These are phyloP conservation scores for Urocyon cinereoargenteus DNA, from an alignment of 2,797 vertebrate genomes.

Conservation along the genomic window DNA sequence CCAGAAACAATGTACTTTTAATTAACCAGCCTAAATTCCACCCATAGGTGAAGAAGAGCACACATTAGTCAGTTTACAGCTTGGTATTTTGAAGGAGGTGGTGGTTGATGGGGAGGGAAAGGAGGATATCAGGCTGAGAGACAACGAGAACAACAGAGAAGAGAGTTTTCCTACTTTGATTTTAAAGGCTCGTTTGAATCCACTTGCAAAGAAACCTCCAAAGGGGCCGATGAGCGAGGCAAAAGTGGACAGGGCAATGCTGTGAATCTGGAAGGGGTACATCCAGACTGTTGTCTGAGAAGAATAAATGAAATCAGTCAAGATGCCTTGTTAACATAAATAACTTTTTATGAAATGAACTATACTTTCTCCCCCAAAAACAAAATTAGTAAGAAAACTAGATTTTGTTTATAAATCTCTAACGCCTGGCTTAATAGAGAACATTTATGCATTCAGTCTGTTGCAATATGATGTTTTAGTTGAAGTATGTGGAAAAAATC, in stretches of 20 bases:
- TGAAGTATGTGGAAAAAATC: background rate
- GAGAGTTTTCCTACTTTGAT: constrained; percentile 92
- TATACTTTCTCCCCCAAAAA: background rate
- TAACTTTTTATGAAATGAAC: background rate
- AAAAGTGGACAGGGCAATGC: constrained; percentile 96
- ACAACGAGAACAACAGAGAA: background rate
- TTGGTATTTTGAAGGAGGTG: background rate
- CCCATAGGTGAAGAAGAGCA: background rate
- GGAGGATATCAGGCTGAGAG: background rate
- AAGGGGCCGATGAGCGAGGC: constrained; percentile 98
- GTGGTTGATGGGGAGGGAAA: background rate
- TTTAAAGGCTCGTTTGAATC: constrained; percentile 99
- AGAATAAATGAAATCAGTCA: background rate
- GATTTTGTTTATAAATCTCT: background rate
- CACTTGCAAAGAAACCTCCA: constrained; percentile 98
- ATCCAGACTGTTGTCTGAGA: constrained; percentile 94
- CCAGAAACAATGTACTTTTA: background rate
- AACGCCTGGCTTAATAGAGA: background rate
- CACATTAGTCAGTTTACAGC: background rate
- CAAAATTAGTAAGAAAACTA: background rate
- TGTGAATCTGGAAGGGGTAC: constrained; percentile 99
- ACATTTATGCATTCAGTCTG: background rate
- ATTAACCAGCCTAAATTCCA: background rate
- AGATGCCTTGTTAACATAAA: background rate
- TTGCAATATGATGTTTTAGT: background rate